A percentile compares a stretch with the other conserved stretches of the same genome.
These are phyloP conservation scores for Reticulitermes lucifugus DNA, from an alignment of 2,888 invertebrate genomes.

Conservation along the genomic window DNA sequence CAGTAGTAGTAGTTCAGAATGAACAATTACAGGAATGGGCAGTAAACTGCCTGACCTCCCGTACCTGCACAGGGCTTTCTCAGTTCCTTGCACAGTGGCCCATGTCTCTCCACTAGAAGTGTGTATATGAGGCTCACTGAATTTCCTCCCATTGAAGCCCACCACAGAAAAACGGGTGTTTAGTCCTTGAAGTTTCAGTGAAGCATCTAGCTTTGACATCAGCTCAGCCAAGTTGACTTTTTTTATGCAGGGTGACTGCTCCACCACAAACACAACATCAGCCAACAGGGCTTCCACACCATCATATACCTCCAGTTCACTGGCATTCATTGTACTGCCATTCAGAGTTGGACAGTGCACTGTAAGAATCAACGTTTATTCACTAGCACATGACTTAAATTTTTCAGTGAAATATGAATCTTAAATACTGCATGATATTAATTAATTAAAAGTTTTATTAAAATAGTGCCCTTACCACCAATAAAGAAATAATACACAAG, in stretches of 20 bases:
- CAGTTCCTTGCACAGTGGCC: conserved; percentile 51
- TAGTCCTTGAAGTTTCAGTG: conserved; percentile 57
- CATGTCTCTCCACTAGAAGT: conserved; percentile 60
- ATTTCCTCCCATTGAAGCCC: conserved; percentile 62
- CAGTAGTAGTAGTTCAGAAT: no score
- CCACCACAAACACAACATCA: conserved; percentile 66
- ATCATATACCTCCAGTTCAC: conserved; percentile 57
- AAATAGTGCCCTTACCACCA: no score
- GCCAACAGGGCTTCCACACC: conserved; percentile 59
- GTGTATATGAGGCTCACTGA: conserved; percentile 60
- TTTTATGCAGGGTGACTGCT: conserved; percentile 62
- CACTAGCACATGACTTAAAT: no score
- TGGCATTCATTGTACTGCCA: conserved; percentile 57
- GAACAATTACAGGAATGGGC: no score
- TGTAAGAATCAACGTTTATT: conserved; percentile 49
- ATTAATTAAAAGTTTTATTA: no score
- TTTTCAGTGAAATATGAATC: no score
- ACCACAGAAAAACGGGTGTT: conserved; percentile 63
- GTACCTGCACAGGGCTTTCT: conserved; percentile 53
- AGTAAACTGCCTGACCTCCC: neutral
- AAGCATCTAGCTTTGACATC: conserved; percentile 56
- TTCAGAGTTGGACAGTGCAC: conserved; percentile 59
- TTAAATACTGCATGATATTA: no score
- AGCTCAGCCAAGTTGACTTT: conserved; percentile 54
- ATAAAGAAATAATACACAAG: no score